Percentiles rank a stretch among this genome's conserved stretches.
Conservation (phyloP, 2,797 vertebrate species). For the Perodicticus potto region DNA sequence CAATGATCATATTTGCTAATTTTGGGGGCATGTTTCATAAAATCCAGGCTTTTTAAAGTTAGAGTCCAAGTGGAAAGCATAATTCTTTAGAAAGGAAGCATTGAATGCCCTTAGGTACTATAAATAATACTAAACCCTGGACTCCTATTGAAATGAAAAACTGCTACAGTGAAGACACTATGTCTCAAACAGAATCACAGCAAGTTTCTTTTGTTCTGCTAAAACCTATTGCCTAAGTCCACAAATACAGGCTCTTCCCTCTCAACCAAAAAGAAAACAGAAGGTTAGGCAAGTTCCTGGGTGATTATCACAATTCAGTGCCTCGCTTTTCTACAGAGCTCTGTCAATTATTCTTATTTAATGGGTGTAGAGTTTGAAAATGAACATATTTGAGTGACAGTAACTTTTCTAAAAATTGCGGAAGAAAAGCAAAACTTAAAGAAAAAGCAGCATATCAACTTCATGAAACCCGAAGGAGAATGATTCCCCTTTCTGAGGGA, state of each 20-base stretch:
- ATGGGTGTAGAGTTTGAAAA: slow-evolving; percentile 64
- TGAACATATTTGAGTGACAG: slow-evolving; percentile 72
- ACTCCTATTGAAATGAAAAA: not conserved
- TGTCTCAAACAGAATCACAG: not conserved
- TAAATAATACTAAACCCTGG: slow-evolving; percentile 2
- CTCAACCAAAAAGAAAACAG: slow-evolving; percentile 49
- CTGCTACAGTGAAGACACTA: not conserved
- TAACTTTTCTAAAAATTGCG: slow-evolving; percentile 71
- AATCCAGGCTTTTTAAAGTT: not conserved
- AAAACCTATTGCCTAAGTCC: slow-evolving; percentile 22
- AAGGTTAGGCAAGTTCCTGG: slow-evolving; percentile 38
- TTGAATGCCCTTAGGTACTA: not conserved
- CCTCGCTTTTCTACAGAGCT: slow-evolving; percentile 37
- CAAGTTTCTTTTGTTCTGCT: slow-evolving; percentile 49
- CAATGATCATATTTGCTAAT: not conserved
- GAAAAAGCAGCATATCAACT: not conserved
- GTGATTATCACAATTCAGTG: slow-evolving; percentile 62
- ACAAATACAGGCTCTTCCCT: slow-evolving; percentile 21
- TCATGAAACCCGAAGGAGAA: slow-evolving; percentile 15
- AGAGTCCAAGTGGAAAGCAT: not conserved
- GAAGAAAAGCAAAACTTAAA: slow-evolving; percentile 61
- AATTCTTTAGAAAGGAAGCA: not conserved
- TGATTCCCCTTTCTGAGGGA: not conserved
- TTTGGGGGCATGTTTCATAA: not conserved
- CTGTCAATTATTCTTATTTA: slow-evolving; percentile 77